Conservation (phyloP, 92 coral and sea anemone genomes). For the Phenganax marumi region DNA sequence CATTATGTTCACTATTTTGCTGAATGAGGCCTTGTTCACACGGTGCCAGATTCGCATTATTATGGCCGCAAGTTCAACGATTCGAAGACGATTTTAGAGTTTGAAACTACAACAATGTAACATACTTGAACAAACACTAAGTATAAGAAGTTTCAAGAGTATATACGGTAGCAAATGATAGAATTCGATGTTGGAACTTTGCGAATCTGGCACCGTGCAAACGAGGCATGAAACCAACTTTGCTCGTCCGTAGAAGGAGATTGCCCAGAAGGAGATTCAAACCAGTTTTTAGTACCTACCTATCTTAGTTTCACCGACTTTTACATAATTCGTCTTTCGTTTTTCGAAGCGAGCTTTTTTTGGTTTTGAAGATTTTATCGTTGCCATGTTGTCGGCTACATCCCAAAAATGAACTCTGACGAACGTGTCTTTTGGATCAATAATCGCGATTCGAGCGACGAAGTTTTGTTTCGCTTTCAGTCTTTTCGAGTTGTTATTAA, state of each 20-base stretch:
- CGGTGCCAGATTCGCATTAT: no score
- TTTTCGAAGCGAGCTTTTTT: slow-evolving; percentile 19
- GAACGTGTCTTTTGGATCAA: not conserved
- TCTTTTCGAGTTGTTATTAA: slow-evolving; percentile 2
- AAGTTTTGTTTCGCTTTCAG: slow-evolving; percentile 16
- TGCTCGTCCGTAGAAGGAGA: not conserved
- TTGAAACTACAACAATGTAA: no score
- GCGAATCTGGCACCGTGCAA: not conserved
- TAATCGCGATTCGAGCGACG: slow-evolving; percentile 21
- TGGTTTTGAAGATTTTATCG: slow-evolving; percentile 21
- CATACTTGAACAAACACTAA: no score
- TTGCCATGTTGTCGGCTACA: slow-evolving; percentile 8
- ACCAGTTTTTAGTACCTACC: slow-evolving; percentile 20
- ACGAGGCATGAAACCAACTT: not conserved
- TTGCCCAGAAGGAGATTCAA: not conserved
- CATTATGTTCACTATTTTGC: not conserved
- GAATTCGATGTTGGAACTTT: not conserved
- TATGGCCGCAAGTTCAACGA: no score
- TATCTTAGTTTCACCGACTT: slow-evolving; percentile 38
- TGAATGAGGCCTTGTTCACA: not conserved
- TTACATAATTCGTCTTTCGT: not conserved
- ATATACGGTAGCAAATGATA: no score
- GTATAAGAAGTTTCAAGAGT: no score
- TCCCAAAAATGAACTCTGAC: slow-evolving; percentile 36
- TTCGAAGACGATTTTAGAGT: no score